These are phyloP conservation scores for Lumbricus terrestris DNA, from an alignment of 2,888 invertebrate genomes.

Conservation along the genomic window DNA sequence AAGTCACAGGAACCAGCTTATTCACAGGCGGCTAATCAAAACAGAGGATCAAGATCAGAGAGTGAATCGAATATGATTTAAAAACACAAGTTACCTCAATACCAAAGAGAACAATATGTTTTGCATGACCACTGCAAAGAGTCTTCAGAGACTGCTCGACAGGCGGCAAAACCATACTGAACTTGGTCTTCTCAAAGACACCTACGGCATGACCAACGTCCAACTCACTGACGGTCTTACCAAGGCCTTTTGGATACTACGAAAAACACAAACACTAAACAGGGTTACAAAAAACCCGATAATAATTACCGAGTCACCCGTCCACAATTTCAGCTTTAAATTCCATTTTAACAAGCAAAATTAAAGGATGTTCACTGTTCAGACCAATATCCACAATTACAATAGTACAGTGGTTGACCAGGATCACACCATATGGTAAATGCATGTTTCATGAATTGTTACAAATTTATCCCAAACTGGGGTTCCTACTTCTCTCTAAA, in stretches of 20 bases:
- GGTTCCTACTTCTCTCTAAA: background rate
- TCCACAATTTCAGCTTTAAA: no score
- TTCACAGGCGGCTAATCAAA: no score
- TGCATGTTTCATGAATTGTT: background rate
- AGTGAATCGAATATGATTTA: background rate
- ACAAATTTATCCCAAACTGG: background rate
- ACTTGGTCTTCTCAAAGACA: slow-evolving; percentile 62
- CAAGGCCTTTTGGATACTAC: slow-evolving; percentile 66
- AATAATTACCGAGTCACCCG: no score
- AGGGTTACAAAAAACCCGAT: no score
- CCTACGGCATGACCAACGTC: slow-evolving; percentile 58
- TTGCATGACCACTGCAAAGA: slow-evolving; percentile 45
- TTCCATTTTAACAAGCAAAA: background rate
- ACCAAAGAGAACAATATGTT: slow-evolving; percentile 55
- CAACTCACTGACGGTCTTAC: slow-evolving; percentile 63
- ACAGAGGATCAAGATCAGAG: no score
- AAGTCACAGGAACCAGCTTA: no score
- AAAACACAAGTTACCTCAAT: slow-evolving; percentile 49
- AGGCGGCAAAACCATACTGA: slow-evolving; percentile 65
- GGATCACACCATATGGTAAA: background rate
- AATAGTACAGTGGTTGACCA: background rate
- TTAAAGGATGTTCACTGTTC: no score
- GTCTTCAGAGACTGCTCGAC: slow-evolving; percentile 57
- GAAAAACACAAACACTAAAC: slow-evolving; percentile 1
- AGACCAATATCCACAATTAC: background rate